These are phyloP conservation scores for Oreortyx pictus DNA, from an alignment of 2,797 vertebrate genomes.

Conservation along the genomic window DNA sequence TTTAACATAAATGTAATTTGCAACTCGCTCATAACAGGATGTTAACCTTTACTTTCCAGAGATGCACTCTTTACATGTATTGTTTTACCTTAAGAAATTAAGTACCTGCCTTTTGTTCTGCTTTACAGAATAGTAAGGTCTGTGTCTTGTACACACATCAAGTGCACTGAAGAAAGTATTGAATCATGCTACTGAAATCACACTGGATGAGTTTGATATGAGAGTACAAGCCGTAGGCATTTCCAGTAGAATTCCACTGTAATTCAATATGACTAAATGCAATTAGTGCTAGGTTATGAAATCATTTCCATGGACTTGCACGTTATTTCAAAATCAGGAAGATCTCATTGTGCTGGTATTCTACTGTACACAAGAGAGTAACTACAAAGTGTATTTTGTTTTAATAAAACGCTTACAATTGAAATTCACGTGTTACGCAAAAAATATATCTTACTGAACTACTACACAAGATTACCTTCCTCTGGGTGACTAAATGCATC, in stretches of 20 bases:
- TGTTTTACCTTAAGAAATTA: background rate
- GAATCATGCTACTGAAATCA: background rate
- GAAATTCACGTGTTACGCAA: background rate
- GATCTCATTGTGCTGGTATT: background rate
- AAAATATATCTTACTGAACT: background rate
- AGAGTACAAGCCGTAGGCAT: background rate
- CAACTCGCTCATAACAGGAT: background rate
- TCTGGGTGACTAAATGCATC: background rate
- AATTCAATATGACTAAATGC: background rate
- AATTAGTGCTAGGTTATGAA: background rate
- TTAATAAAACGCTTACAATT: constrained; percentile 16
- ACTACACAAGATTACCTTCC: background rate
- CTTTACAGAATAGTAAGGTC: background rate
- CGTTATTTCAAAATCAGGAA: background rate
- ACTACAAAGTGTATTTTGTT: background rate
- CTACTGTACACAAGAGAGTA: background rate
- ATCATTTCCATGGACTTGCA: background rate
- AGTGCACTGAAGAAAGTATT: background rate
- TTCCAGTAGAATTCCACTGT: background rate
- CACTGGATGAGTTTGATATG: background rate
- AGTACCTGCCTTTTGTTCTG: background rate
- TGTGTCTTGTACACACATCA: background rate
- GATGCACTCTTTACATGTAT: too few species aligned
- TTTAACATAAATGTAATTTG: background rate
- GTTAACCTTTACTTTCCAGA: background rate